Conservation (phyloP, 2,113 vertebrate genomes). For the Scolopax mira region DNA sequence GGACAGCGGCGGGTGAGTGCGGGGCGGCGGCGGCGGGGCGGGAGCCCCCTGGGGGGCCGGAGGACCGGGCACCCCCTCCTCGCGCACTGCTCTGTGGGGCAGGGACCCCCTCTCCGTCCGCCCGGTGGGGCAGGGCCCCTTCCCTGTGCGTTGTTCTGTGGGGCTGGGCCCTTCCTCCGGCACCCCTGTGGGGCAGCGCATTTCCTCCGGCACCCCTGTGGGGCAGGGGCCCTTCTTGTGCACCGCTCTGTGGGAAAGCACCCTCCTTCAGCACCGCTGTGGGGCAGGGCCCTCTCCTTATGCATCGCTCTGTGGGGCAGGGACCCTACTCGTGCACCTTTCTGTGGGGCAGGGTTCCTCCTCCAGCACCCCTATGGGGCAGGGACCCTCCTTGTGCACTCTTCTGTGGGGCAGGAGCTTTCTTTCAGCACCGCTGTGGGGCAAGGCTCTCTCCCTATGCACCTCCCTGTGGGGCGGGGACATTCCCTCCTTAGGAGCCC, state of each 20-base stretch:
- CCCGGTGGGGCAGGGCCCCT: not conserved
- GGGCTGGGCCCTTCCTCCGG: not conserved
- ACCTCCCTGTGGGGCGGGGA: not conserved
- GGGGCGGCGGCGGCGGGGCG: not conserved
- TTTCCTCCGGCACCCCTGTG: not conserved
- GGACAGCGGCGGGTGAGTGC: slow-evolving; percentile 20
- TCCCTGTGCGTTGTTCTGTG: not conserved
- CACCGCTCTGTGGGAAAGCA: not conserved
- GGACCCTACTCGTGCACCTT: not conserved
- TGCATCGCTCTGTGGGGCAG: not conserved
- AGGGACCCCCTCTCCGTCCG: not conserved
- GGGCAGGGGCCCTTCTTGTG: not conserved
- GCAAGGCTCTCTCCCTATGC: not conserved
- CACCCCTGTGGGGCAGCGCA: too few species aligned
- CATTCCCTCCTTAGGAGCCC: accelerated
- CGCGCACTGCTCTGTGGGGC: accelerated
- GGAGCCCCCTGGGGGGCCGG: not conserved
- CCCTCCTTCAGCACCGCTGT: too few species aligned
- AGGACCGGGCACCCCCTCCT: not conserved
- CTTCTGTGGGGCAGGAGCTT: not conserved
- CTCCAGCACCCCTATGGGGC: not conserved
- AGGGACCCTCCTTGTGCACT: not conserved
- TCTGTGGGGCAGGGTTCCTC: not conserved
- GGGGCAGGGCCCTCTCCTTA: not conserved
- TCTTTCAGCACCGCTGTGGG: accelerated